phyloP scores from a whole-genome alignment of 2,113 vertebrate genomes.

The Coptodon rendalli region DNA sequence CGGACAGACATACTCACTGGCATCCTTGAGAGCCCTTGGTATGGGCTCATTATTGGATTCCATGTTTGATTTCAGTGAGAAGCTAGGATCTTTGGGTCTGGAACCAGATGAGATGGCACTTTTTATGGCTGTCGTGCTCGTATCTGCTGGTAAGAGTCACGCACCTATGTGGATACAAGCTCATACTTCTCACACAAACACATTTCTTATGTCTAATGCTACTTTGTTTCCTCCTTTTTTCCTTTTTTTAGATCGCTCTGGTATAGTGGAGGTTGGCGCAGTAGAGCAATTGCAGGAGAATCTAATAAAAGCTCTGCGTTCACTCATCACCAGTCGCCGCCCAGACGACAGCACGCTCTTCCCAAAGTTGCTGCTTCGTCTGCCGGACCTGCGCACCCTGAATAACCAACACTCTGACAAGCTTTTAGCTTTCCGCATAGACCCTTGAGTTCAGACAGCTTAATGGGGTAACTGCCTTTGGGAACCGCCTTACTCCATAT shows the following conservation, averaged over 20 bases:
- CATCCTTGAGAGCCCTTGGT: conserved; percentile 66
- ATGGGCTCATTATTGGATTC: conserved; percentile 69
- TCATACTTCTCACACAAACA: neutral
- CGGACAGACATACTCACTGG: conserved; percentile 72
- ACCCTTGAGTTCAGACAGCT: conserved; percentile 55
- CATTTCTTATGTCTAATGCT: neutral
- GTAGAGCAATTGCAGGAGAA: conserved; percentile 77
- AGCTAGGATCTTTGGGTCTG: conserved; percentile 68
- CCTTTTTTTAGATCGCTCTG: conserved; percentile 64
- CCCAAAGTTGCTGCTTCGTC: conserved; percentile 73
- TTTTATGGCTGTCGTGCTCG: conserved; percentile 77
- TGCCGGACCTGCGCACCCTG: conserved; percentile 77
- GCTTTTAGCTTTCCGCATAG: conserved; percentile 77
- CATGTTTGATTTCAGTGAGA: conserved; percentile 80
- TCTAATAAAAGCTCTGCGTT: conserved; percentile 72
- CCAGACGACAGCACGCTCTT: conserved; percentile 72
- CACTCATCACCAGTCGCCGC: conserved; percentile 66
- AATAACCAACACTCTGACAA: conserved; percentile 79
- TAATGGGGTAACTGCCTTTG: neutral
- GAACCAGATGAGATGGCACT: conserved; percentile 80
- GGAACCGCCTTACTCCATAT: conserved; percentile 1
- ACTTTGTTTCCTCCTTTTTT: neutral
- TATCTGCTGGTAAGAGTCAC: conserved; percentile 72
- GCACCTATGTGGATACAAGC: neutral
- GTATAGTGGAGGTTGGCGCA: conserved; percentile 66